Evolutionary conservation across 1,140 invertebrate species (phyloP), one percentile per base, ranked within the genome.

Genomic region (Nomia melanderi): DNA sequence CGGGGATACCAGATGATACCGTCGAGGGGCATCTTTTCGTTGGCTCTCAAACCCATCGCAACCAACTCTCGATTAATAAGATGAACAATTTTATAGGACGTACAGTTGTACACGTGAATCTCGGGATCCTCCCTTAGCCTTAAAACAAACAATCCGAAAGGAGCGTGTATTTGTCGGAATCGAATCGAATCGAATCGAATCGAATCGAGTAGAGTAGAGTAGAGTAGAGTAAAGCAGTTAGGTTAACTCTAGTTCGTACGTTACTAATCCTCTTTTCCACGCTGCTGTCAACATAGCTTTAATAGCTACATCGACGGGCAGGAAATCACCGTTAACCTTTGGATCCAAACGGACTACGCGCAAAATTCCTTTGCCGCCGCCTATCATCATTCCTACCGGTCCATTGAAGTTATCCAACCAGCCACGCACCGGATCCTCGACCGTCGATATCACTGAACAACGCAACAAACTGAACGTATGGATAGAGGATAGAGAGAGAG

Each of bases 331-430:
- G 27, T 92, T 91, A 23, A 94, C 88, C 5, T 95, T 87, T 1
- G 93, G 89, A 79, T 96, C 92, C n/a, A 95, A 94, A 67, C 95
- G 94, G 79, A 96, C 88, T 31, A 95, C 95, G 57, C 96, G 94
- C 47, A 98, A 90, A 20, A 98, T 93, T 14, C 97, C 97, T 93
- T 96, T 97, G 14, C 96, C 97, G 78, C 94, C 94, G 0, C 95
- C 96, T 0, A 95, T 90, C 60, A 97, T 86, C 14, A 97, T 90
- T 0, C 96, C 97, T 29, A 96, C 95, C 1, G 98, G 97, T 6
- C 98, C 98, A 90, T 99, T 99, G 81, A 97, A 97, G 91, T 99
- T 99, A 85, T 99, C 98, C 6, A 98, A 94, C 98, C 98, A 99
- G 0, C 98, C 97, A 0, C 91, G 85, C 0, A 96, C 50, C 0